phyloP scores from a whole-genome alignment of 2,113 vertebrate species.

The Crypturellus undulatus region DNA sequence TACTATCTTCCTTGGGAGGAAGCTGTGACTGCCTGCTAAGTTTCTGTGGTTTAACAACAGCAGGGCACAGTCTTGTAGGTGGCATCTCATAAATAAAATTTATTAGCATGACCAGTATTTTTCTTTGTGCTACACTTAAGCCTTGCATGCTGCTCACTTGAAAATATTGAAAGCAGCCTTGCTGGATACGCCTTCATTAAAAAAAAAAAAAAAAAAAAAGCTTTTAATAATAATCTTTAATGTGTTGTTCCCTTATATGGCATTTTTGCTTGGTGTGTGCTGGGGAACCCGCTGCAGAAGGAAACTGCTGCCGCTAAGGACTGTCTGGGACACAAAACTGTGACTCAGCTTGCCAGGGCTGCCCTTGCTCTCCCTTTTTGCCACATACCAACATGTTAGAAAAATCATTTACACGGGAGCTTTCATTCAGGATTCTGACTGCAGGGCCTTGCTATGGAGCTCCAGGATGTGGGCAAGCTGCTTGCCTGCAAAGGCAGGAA shows the following conservation, averaged over 20 bases:
- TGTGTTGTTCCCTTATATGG: slow-evolving; percentile 11
- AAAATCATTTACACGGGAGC: not conserved
- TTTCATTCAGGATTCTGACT: slow-evolving; percentile 37
- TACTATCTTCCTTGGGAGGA: not conserved
- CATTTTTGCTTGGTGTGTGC: not conserved
- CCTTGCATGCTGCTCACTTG: not conserved
- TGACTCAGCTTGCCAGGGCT: not conserved
- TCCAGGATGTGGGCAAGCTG: not conserved
- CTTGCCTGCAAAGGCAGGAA: slow-evolving; percentile 37
- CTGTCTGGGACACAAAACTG: not conserved
- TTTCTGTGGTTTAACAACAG: not conserved
- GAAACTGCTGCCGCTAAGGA: not conserved
- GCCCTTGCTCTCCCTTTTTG: slow-evolving; percentile 30
- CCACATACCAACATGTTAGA: not conserved
- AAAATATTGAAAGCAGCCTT: not conserved
- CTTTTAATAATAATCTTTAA: slow-evolving; percentile 28
- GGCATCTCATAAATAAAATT: not conserved
- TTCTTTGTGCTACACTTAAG: not conserved
- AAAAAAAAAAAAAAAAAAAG: not conserved
- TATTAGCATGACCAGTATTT: slow-evolving; percentile 8
- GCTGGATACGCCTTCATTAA: not conserved
- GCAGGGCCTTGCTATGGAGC: slow-evolving; percentile 29
- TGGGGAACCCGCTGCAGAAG: not conserved
- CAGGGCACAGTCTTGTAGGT: not conserved
- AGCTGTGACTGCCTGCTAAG: not conserved